These are phyloP conservation scores for Panthera leo DNA, from an alignment of 2,113 vertebrate genomes.

Conservation along the genomic window DNA sequence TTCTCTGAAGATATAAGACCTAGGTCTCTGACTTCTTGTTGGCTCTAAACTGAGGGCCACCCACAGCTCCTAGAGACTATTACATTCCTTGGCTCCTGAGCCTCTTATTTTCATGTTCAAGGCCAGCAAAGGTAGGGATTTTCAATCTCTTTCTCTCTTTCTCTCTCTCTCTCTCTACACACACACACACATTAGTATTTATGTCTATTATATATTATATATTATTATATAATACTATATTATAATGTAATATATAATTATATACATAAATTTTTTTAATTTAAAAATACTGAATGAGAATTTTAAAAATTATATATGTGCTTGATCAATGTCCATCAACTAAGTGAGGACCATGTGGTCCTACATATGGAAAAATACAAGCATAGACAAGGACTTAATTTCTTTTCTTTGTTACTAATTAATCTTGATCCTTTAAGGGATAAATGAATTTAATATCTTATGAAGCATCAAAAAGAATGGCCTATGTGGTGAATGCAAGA, in stretches of 20 bases:
- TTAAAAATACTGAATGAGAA: neutral
- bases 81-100: neutral
- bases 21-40: neutral
- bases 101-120: neutral
- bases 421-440: constrained; percentile 1
- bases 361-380: neutral
- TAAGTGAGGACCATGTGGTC: neutral
- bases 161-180: neutral
- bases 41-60: neutral
- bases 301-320: neutral
- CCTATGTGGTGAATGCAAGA: neutral
- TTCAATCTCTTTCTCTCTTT: neutral
- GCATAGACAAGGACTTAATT: neutral
- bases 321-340: neutral
- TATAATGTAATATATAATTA: neutral
- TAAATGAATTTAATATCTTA: constrained; percentile 31
- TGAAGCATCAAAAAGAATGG: neutral
- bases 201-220: neutral
- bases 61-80: neutral
- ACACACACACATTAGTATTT: neutral
- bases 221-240: neutral
- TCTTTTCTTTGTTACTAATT: constrained; percentile 16
- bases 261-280: neutral
- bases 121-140: neutral
- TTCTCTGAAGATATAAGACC: neutral